Evolutionary conservation across 2,113 vertebrate species (phyloP).

Genomic region (Bos taurus): ARS-UCD2.0 NC_037343.1:23963001-23963500

Average conservation of each 20-base stretch:
- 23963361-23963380: conserved; percentile 46
- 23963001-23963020: too few relatives aligned
- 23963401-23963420: conserved; percentile 27
- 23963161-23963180: background rate
- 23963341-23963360: conserved; percentile 35
- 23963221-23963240: background rate
- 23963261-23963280: background rate
- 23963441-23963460: background rate
- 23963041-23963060: too few relatives aligned
- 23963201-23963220: background rate
- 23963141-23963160: background rate
- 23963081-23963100: too few relatives aligned
- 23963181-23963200: background rate
- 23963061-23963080: too few relatives aligned
- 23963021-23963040: too few relatives aligned
- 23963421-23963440: background rate
- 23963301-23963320: conserved; percentile 49
- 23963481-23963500: background rate
- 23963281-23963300: background rate
- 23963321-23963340: conserved; percentile 41
- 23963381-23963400: conserved; percentile 19
- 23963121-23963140: background rate
- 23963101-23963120: too few relatives aligned
- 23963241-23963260: background rate
- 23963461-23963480: conserved; percentile 19